Evolutionary conservation across 2,113 vertebrate species (phyloP), one percentile per base, ranked within the genome.

Genomic region (Dinomys branickii): DNA sequence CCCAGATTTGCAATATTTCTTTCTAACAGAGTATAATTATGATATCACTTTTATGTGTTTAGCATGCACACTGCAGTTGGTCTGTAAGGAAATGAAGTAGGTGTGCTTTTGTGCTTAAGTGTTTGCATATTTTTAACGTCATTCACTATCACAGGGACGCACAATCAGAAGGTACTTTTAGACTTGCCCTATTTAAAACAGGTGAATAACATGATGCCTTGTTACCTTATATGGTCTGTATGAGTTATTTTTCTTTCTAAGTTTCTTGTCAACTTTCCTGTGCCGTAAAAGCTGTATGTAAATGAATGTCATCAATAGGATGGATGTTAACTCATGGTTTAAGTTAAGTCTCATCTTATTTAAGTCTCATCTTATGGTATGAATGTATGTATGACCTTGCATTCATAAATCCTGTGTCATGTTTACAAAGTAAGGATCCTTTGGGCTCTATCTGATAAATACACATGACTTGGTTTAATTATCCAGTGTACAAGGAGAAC

Each of bases 351-450:
- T n/a, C n/a, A n/a, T 73, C 12, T 82, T 67, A 5, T 82, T 50
- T 50, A 50, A 50, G 47, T 50, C 47, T 82, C 61, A 5, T 73
- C 12, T 82, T 67, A 5, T 82, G 20, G 80, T 78, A 52, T 54
- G 59, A 65, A 5, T 52, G 30, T 85, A 95, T 92, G 88, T 94
- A 2, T 11, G 91, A 7, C 75, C 38, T 75, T 94, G 14, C 26
- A 38, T 73, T 92, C 63, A 54, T 58, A 61, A 63, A 71, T 84
- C 4, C 5, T 85, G 38, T 0, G n/a, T 14, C 11, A 12, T 84
- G 50, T 92, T 61, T 92, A 24, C 30, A 69, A 91, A 96, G 38
- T 90, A 88, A 92, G 41, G 89, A 20, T 92, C 47, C 50, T 20
- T 71, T 77, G 69, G 5, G 61, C 14, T 50, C 14, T 86, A 83